Evolutionary conservation across 2,113 vertebrate genomes (phyloP).

Genomic region (Pollachius pollachius): DNA sequence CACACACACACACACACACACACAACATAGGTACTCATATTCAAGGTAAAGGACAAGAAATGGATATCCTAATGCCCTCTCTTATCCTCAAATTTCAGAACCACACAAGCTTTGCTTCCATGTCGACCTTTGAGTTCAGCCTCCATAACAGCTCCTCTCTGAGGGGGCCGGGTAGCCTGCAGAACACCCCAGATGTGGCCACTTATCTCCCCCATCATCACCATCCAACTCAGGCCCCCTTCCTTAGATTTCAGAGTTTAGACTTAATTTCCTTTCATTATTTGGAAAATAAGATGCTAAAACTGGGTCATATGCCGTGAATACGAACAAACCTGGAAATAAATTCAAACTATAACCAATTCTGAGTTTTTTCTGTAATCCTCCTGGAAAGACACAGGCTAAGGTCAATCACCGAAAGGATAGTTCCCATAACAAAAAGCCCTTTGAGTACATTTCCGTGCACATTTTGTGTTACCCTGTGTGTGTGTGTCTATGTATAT

Average conservation of each 20-base stretch:
- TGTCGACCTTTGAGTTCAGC: slow-evolving; percentile 28
- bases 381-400: slow-evolving; percentile 32
- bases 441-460: slow-evolving; percentile 4
- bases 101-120: slow-evolving; percentile 23
- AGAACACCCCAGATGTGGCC: slow-evolving; percentile 39
- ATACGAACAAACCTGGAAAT: slow-evolving; percentile 7
- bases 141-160: background rate
- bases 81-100: too few species aligned
- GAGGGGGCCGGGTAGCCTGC: too few species aligned
- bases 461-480: background rate
- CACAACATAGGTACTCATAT: too few species aligned
- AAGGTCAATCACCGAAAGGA: slow-evolving; percentile 26
- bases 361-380: slow-evolving; percentile 44
- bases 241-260: slow-evolving; percentile 23
- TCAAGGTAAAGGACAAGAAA: too few species aligned
- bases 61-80: too few species aligned
- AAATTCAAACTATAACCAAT: slow-evolving; percentile 45
- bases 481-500: background rate
- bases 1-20: too few species aligned
- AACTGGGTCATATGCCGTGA: slow-evolving; percentile 30
- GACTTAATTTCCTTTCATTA: slow-evolving; percentile 25
- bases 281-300: slow-evolving; percentile 41
- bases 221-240: slow-evolving; percentile 14
- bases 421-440: slow-evolving; percentile 40
- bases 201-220: slow-evolving; percentile 39